These are phyloP conservation scores for Acanthoscelides obtectus DNA, from an alignment of 2,888 invertebrate species.

Conservation along the genomic window DNA sequence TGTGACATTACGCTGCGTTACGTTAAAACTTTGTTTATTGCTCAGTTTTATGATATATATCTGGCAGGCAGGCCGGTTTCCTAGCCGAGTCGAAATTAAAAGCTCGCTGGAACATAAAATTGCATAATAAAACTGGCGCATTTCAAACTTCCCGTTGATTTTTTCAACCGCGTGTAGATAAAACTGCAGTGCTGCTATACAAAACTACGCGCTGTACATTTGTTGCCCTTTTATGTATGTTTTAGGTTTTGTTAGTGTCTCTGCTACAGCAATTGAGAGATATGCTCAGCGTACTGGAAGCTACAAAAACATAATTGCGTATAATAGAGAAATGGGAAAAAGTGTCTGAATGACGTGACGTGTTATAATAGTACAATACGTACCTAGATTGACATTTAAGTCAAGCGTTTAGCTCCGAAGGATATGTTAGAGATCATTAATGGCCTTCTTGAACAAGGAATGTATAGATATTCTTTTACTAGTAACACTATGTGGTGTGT, in stretches of 20 bases:
- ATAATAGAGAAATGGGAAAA: too few relatives aligned
- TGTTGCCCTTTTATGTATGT: not conserved
- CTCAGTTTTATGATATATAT: not conserved
- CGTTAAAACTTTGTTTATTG: not conserved
- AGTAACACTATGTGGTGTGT: too few relatives aligned
- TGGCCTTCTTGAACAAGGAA: too few relatives aligned
- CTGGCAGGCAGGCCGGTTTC: not conserved
- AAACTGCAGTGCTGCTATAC: not conserved
- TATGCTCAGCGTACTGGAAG: not conserved
- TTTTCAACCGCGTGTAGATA: not conserved
- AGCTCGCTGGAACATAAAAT: not conserved
- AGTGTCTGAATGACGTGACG: too few relatives aligned
- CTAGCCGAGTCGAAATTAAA: not conserved
- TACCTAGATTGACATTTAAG: too few relatives aligned
- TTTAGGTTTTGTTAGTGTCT: not conserved
- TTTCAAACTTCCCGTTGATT: not conserved
- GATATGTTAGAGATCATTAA: too few relatives aligned
- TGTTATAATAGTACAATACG: too few relatives aligned
- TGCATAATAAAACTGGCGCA: not conserved
- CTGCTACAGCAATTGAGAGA: not conserved
- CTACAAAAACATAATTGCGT: not conserved
- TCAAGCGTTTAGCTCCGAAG: too few relatives aligned
- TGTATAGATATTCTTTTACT: too few relatives aligned
- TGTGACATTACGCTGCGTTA: not conserved
- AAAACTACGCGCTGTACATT: not conserved